Percentiles rank a stretch among this genome's conserved stretches.
Conservation (phyloP, 2,888 invertebrate species). For the Sinhomidia bicolor region DNA sequence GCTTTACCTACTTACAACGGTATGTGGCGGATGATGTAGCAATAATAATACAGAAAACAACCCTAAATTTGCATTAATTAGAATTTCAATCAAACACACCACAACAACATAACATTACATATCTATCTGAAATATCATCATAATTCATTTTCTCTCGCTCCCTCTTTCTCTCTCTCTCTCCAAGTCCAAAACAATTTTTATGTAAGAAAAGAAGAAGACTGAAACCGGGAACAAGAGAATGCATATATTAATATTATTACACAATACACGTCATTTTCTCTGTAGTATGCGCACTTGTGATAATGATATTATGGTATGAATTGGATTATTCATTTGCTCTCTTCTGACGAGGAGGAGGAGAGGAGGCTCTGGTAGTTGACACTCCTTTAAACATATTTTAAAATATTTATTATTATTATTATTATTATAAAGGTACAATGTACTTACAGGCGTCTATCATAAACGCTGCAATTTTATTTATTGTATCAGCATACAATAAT, state of each 20-base stretch:
- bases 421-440: not conserved
- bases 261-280: not conserved
- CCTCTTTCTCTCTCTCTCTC: not conserved
- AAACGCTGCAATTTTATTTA: not conserved
- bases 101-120: not conserved
- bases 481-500: conserved; percentile 7
- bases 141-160: not conserved
- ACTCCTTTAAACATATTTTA: conserved; percentile 30
- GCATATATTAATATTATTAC: conserved; percentile 12
- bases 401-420: too few relatives aligned
- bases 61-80: conserved; percentile 56
- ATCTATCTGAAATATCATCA: too few relatives aligned
- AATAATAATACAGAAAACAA: conserved; percentile 8
- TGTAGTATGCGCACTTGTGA: not conserved
- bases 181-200: too few relatives aligned
- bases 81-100: conserved; percentile 45
- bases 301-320: not conserved
- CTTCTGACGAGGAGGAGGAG: too few relatives aligned
- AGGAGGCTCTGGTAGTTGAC: conserved; percentile 29
- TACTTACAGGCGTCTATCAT: not conserved
- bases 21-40: conserved; percentile 15
- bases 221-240: conserved; percentile 18
- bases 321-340: conserved; percentile 35
- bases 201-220: not conserved
- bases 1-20: not conserved